Base-by-base conservation (phyloP, 2,888 invertebrate species). In the Laspeyria flexula region DNA sequence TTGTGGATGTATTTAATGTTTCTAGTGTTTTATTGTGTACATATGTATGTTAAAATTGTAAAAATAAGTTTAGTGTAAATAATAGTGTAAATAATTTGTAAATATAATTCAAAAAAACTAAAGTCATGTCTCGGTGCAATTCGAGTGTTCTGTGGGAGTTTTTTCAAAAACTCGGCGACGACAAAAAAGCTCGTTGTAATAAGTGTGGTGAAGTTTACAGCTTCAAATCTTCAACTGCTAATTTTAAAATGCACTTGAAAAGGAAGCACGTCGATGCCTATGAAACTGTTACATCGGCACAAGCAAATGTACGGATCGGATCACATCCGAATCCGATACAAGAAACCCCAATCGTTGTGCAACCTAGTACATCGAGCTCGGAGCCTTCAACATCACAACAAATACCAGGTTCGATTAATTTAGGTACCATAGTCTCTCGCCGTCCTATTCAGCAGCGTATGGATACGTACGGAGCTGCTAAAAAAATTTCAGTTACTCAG, bases 161-260 rank as follows among this genome's bases (percentile, higher is more conserved):
- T 53, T 51, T 50, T 29, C 37, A 48, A 52, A 51, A 49, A 52
- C 18, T 41, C 12, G 25, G 49, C 29, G 42, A 27, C 25, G 46
- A 48, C 10, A 56, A 60, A 50, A 55, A 55, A 40, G 55, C 52
- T 3, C 51, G 51, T 13, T 55, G 59, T 39, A 48, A 45, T 31
- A 43, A n/a, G 27, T 62, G 62, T 48, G 55, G 51, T 45, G 58
- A 59, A 45, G 13, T 56, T 35, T 59, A 56, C 41, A 62, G 62
- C 37, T 59, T 27, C 40, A 56, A 62, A 46, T 43, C 54, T 27
- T 51, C 54, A 1, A 43, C 43, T 5, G 43, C 29, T 1, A 43
- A 43, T 29, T 37, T 43, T 9, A 43, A 43, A 37, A 43, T 29
- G 0, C 43, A 43, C 18, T 29, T 43, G 10, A 35, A 37, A 9